Conservation (phyloP, 2,888 invertebrate genomes). For the Apamea anceps region DNA sequence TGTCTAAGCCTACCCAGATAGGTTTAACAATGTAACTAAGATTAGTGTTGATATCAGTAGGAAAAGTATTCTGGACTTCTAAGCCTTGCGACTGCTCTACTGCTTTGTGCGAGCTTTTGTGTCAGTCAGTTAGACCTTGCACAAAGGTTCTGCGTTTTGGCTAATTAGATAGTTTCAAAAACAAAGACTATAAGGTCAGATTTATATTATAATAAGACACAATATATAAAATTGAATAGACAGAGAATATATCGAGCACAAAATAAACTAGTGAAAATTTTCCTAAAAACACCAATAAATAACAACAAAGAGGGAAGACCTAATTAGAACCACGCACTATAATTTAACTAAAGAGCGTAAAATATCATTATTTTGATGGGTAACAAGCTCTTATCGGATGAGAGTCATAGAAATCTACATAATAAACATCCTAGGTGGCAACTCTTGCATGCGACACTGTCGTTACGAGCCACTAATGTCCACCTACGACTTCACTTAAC, state of each 20-base stretch:
- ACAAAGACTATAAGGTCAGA: background rate
- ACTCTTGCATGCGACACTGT: slow-evolving; percentile 81
- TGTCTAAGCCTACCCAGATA: slow-evolving; percentile 71
- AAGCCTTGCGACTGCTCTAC: slow-evolving; percentile 2
- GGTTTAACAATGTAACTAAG: slow-evolving; percentile 56
- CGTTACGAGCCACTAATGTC: slow-evolving; percentile 82
- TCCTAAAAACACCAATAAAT: slow-evolving; percentile 1
- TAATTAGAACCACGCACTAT: slow-evolving; percentile 3
- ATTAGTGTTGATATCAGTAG: slow-evolving; percentile 40
- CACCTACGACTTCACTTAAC: slow-evolving; percentile 83
- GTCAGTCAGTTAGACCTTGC: background rate
- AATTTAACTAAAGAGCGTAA: slow-evolving; percentile 5
- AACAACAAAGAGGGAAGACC: background rate
- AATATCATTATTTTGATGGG: slow-evolving; percentile 20
- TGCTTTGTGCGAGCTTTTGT: slow-evolving; percentile 12
- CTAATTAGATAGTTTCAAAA: background rate
- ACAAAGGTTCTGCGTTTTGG: background rate
- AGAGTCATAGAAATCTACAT: slow-evolving; percentile 70
- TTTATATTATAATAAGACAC: background rate
- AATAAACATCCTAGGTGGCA: slow-evolving; percentile 75
- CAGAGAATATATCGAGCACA: background rate
- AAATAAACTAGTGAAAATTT: background rate
- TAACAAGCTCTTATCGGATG: slow-evolving; percentile 45
- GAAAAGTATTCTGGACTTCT: slow-evolving; percentile 10
- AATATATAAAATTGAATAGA: background rate